phyloP scores from a whole-genome alignment of 1,140 invertebrate species.

The Spodoptera frugiperda region DNA sequence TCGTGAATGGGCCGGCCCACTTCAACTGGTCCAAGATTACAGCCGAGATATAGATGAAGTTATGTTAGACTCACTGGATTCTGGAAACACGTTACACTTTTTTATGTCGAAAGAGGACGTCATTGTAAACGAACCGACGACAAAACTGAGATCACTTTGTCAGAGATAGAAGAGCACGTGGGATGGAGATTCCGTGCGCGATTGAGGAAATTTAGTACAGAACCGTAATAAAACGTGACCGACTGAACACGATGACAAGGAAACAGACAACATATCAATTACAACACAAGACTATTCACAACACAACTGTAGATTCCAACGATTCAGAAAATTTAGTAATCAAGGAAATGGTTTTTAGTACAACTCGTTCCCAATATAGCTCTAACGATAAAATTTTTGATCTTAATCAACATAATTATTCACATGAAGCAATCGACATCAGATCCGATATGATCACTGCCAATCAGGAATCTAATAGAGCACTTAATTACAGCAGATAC shows the following conservation, averaged over 20 bases:
- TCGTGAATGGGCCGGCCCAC: conserved; percentile 73
- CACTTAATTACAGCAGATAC: conserved; percentile 17
- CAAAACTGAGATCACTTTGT: conserved; percentile 29
- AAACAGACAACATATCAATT: background rate
- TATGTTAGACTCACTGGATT: conserved; percentile 39
- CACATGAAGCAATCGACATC: conserved; percentile 4
- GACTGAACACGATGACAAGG: conserved; percentile 6
- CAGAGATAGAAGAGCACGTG: conserved; percentile 35
- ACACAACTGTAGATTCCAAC: conserved; percentile 4
- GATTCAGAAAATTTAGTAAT: conserved; percentile 31
- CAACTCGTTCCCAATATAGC: conserved; percentile 24
- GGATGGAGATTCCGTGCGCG: conserved; percentile 31
- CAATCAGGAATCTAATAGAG: conserved; percentile 38
- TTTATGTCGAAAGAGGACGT: conserved; percentile 7
- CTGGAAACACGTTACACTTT: conserved; percentile 42
- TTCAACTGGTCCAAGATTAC: conserved; percentile 56
- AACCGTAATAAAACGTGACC: conserved; percentile 41
- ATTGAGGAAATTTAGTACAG: conserved; percentile 36
- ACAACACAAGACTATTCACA: background rate
- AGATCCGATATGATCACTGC: conserved; percentile 10
- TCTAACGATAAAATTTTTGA: conserved; percentile 1
- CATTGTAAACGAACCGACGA: conserved; percentile 1
- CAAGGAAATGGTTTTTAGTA: conserved; percentile 23
- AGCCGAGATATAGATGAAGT: conserved; percentile 51
- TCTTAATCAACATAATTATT: conserved; percentile 38